phyloP scores from a whole-genome alignment of 92 coral and sea anemone genomes.

The Actinostola sp. region DNA sequence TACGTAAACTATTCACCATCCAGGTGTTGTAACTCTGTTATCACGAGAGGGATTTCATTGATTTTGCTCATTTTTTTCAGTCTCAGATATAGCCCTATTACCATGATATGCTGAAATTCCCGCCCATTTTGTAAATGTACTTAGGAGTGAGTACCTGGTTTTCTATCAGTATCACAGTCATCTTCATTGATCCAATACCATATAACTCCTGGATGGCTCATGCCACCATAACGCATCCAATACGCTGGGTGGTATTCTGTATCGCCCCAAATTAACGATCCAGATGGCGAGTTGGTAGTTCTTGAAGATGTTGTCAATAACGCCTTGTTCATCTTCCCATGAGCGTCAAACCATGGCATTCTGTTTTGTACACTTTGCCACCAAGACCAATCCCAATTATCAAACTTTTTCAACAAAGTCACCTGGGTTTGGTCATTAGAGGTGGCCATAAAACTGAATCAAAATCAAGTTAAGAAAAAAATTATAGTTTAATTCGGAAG shows the following conservation, averaged over 20 bases:
- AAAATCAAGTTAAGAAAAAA: neutral
- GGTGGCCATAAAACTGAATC: constrained; percentile 46
- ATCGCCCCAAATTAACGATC: constrained; percentile 45
- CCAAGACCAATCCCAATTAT: constrained; percentile 44
- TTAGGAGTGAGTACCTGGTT: constrained; percentile 38
- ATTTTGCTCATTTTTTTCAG: neutral
- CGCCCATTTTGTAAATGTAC: neutral
- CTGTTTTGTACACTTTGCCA: constrained; percentile 17
- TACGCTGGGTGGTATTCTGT: constrained; percentile 36
- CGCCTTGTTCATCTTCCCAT: constrained; percentile 29
- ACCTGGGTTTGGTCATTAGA: constrained; percentile 40
- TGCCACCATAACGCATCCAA: constrained; percentile 45
- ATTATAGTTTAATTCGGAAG: neutral
- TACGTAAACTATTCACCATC: too few species aligned
- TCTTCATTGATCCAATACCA: constrained; percentile 71
- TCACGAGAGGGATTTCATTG: too few species aligned
- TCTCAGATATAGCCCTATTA: neutral
- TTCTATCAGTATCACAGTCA: constrained; percentile 53
- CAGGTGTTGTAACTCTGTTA: too few species aligned
- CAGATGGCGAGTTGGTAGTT: constrained; percentile 16
- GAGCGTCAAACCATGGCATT: constrained; percentile 63
- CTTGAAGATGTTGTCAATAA: constrained; percentile 31
- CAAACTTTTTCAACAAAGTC: constrained; percentile 33
- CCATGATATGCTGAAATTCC: neutral
- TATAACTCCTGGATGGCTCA: constrained; percentile 50